A percentile compares a stretch with the other conserved stretches of the same genome.
Evolutionary conservation across 1,140 invertebrate species (phyloP).

Genomic region (Matsumurasca onukii): DNA sequence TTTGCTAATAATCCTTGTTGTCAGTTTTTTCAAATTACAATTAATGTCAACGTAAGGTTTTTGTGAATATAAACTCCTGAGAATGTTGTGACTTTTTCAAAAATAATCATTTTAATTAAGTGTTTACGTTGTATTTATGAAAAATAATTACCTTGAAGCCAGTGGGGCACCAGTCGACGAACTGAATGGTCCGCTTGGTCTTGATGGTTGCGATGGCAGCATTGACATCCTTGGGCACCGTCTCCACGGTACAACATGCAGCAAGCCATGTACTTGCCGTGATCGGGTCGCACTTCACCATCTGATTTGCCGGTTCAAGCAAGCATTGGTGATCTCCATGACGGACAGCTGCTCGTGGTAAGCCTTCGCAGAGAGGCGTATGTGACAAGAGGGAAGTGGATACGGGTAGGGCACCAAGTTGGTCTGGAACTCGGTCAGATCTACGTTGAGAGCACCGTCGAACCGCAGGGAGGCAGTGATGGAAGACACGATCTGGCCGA

Average conservation of each 20-base stretch:
- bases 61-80: no score
- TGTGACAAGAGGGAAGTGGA: slow-evolving; percentile 63
- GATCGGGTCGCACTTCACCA: slow-evolving; percentile 85
- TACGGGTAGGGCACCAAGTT: slow-evolving; percentile 86
- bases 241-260: slow-evolving; percentile 62
- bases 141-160: slow-evolving; percentile 67
- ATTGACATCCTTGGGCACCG: slow-evolving; percentile 71
- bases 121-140: not conserved
- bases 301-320: slow-evolving; percentile 68
- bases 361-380: slow-evolving; percentile 63
- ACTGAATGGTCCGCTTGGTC: slow-evolving; percentile 55
- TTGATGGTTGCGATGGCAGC: slow-evolving; percentile 80
- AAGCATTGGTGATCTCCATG: slow-evolving; percentile 66
- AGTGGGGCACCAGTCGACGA: slow-evolving; percentile 88
- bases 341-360: slow-evolving; percentile 62
- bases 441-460: slow-evolving; percentile 86
- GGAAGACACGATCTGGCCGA: slow-evolving; percentile 80
- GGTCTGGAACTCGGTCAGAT: slow-evolving; percentile 84
- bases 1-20: no score
- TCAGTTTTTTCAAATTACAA: no score
- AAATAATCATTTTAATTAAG: not conserved
- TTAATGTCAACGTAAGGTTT: no score
- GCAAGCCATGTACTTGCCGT: slow-evolving; percentile 88
- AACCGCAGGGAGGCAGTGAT: slow-evolving; percentile 86
- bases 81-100: not conserved